Evolutionary conservation across 2,888 invertebrate species (phyloP), one percentile per base, ranked within the genome.

Genomic region (Dione juno): DNA sequence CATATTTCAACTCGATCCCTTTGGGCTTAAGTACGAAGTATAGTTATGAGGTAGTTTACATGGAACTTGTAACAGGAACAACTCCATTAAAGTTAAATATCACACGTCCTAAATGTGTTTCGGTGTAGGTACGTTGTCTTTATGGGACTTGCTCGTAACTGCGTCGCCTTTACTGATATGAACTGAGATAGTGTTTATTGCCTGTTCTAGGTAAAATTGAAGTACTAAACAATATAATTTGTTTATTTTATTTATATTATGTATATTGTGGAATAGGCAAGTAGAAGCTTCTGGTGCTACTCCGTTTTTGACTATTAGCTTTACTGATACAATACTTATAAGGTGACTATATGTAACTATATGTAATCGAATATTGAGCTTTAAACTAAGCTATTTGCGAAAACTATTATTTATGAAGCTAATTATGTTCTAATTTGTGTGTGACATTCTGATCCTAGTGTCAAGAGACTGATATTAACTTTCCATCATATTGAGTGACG

Each of bases 1-100:
- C 82, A 82, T 81, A 84, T 84, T 84, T 81, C 82, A 81, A 77
- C 75, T 71, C 72, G 71, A 72, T 80, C 81, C 81, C 84, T 75
- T 69, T 76, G 79, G 82, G 77, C 73, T 76, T 76, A 74, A 75
- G 71, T 75, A 76, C 77, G 35, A 64, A 50, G 64, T 81, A 79
- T 78, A 81, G 78, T 81, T 81, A 80, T 79, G 73, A 74, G 70
- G 71, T 69, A 75, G 68, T 76, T 76, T 69, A 57, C 66, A 53
- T 66, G 65, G 72, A 73, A 72, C 71, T 66, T 67, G 69, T 71
- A 76, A 75, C 73, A 67, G 70, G 71, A 75, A 72, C 75, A 74
- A 78, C 67, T 74, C 79, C 78, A 82, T 84, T 84, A 82, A 82
- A 82, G 75, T 76, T 78, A 76, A 74, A 78, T 74, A 78, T 75